Evolutionary conservation across 2,888 invertebrate genomes (phyloP).

Genomic region (Nomada fucata): DNA sequence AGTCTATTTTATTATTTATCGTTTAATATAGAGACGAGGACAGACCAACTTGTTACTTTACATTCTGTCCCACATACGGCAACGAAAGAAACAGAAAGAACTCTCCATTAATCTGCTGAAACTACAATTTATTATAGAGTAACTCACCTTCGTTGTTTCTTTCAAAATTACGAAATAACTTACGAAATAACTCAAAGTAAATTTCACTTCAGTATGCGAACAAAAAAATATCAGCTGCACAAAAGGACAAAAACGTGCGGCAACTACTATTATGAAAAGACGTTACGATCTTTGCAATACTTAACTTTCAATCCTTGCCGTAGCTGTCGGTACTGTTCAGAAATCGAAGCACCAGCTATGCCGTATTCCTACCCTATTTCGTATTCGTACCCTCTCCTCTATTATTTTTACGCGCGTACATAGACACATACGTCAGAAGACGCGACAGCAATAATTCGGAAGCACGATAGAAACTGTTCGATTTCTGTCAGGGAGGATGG

Average conservation of each 20-base stretch:
- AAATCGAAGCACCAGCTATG: too few species aligned
- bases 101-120: neutral
- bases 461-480: slow-evolving; percentile 15
- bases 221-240: neutral
- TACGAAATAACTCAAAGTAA: neutral
- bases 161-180: slow-evolving; percentile 1
- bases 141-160: neutral
- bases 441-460: neutral
- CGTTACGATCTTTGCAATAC: too few species aligned
- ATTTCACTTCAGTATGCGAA: neutral
- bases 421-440: neutral
- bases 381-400: too few species aligned
- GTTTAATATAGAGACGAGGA: too few species aligned
- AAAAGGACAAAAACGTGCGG: too few species aligned
- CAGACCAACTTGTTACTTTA: neutral
- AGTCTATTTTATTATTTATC: too few species aligned
- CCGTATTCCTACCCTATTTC: too few species aligned
- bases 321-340: too few species aligned
- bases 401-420: too few species aligned
- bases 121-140: neutral
- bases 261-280: too few species aligned
- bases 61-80: neutral
- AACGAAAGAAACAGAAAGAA: neutral
- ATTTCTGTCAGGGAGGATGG: neutral
- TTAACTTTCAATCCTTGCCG: too few species aligned